Percentiles rank a stretch among this genome's conserved stretches.
Evolutionary conservation across 2,113 vertebrate genomes (phyloP).

Genomic region (Rhombomys opimus): DNA sequence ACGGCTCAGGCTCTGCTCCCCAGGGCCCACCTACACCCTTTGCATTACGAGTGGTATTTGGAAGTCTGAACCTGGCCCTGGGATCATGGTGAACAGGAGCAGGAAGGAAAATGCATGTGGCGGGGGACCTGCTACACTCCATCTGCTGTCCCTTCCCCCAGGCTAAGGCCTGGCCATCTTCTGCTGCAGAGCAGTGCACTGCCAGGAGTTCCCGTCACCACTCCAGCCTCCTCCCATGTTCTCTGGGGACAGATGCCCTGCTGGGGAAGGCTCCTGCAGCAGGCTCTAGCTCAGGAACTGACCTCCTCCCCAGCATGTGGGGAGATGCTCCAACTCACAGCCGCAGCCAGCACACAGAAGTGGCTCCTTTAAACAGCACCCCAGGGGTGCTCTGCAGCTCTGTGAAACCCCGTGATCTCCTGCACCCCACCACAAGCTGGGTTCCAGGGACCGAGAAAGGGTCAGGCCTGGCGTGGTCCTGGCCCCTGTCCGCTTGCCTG

Average conservation of each 20-base stretch:
- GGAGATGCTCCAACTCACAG: background rate
- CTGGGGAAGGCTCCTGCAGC: background rate
- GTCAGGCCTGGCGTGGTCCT: background rate
- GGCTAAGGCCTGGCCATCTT: background rate
- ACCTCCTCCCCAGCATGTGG: background rate
- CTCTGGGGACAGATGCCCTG: background rate
- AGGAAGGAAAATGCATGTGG: background rate
- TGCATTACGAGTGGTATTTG: background rate
- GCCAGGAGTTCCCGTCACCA: background rate
- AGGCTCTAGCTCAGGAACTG: background rate
- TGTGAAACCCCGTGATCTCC: background rate
- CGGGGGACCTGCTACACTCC: no score
- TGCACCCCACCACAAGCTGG: background rate
- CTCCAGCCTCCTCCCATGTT: background rate
- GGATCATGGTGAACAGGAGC: background rate
- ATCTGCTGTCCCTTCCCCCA: background rate
- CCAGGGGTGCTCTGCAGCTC: no score
- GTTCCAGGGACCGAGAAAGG: background rate
- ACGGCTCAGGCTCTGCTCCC: accelerated
- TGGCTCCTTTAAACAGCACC: background rate
- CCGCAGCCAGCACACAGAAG: accelerated
- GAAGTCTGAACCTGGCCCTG: background rate
- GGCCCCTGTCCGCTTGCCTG: background rate
- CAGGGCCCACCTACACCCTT: background rate
- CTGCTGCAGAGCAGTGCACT: background rate